These are phyloP conservation scores for Fragum sueziense DNA, from an alignment of 2,888 invertebrate species.

Conservation along the genomic window DNA sequence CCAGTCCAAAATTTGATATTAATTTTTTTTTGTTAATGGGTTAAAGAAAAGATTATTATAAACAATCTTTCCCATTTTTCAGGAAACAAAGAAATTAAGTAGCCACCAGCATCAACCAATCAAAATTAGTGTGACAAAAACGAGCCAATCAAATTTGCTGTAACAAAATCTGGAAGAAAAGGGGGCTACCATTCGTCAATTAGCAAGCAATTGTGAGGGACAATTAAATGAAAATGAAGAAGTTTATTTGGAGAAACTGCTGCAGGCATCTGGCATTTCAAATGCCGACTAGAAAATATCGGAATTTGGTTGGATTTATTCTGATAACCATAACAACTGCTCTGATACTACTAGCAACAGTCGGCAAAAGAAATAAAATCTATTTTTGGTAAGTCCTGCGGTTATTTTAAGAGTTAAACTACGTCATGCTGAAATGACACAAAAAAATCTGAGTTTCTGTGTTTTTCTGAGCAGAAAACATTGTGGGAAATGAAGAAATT, in stretches of 20 bases:
- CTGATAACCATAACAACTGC: slow-evolving; percentile 1
- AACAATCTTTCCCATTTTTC: not conserved
- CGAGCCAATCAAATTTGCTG: not conserved
- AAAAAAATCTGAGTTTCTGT: too few relatives aligned
- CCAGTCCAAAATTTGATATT: too few relatives aligned
- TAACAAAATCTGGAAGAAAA: not conserved
- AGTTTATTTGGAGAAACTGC: not conserved
- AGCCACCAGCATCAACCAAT: slow-evolving; percentile 2
- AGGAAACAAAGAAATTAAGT: not conserved
- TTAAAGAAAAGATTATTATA: not conserved
- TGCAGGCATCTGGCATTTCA: not conserved
- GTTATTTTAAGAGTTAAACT: too few relatives aligned
- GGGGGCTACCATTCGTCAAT: not conserved
- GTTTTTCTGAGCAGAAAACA: not conserved
- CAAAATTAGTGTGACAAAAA: not conserved
- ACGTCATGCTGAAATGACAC: too few relatives aligned
- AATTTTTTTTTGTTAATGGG: too few relatives aligned
- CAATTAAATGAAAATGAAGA: not conserved
- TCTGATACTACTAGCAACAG: not conserved
- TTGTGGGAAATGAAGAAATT: not conserved
- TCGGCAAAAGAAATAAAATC: not conserved
- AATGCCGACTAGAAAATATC: not conserved
- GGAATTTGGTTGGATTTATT: not conserved
- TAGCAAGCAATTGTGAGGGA: not conserved
- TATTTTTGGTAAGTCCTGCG: not conserved